Conservation (phyloP, 2,797 vertebrate species). For the Lerista edwardsae region DNA sequence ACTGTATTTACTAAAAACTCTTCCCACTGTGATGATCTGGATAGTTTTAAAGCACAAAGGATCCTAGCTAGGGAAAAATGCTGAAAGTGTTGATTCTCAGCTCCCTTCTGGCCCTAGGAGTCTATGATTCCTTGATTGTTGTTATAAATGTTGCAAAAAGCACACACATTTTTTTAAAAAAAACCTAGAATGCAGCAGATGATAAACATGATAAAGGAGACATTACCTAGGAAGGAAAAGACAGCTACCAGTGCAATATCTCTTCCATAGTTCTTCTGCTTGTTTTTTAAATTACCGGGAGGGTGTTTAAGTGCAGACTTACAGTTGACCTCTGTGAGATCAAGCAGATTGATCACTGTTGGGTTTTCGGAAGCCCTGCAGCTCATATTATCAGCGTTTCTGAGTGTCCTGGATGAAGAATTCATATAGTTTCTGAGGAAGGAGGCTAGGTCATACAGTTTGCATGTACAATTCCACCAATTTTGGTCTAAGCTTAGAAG, state of each 20-base stretch:
- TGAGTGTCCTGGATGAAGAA: slow-evolving; percentile 73
- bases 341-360: slow-evolving; percentile 72
- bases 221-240: slow-evolving; percentile 83
- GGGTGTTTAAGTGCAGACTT: slow-evolving; percentile 77
- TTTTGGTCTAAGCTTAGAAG: slow-evolving; percentile 81
- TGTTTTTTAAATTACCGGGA: slow-evolving; percentile 69
- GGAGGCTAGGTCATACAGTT: slow-evolving; percentile 74
- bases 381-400: slow-evolving; percentile 73
- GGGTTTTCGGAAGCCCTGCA: slow-evolving; percentile 72
- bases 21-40: neutral
- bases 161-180: neutral
- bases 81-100: neutral
- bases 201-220: neutral
- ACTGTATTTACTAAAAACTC: neutral
- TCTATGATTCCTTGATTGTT: neutral
- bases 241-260: slow-evolving; percentile 81
- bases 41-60: neutral
- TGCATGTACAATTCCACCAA: slow-evolving; percentile 83
- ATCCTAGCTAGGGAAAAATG: neutral
- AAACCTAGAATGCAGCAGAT: neutral
- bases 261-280: slow-evolving; percentile 69
- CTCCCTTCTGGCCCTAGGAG: neutral
- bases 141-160: neutral
- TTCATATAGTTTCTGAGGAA: slow-evolving; percentile 79
- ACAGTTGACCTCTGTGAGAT: slow-evolving; percentile 81